These are phyloP conservation scores for Sphecodes monilicornis DNA, from an alignment of 2,888 invertebrate species.

Conservation along the genomic window DNA sequence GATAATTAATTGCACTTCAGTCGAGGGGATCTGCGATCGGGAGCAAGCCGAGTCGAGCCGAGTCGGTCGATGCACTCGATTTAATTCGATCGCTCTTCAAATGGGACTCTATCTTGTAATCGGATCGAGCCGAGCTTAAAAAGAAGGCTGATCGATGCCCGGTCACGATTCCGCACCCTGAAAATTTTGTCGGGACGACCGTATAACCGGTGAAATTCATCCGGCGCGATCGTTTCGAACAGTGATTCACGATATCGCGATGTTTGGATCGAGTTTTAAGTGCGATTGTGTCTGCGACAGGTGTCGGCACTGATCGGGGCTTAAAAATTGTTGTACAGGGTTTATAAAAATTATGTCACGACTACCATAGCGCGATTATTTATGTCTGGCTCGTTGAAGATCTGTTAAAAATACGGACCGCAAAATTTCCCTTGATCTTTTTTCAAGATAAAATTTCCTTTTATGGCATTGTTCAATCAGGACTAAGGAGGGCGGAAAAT, in stretches of 20 bases:
- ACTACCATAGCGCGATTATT: too few relatives aligned
- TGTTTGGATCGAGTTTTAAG: background rate
- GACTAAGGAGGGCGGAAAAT: too few relatives aligned
- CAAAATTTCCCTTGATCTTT: too few relatives aligned
- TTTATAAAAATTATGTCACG: too few relatives aligned
- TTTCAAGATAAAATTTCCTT: too few relatives aligned
- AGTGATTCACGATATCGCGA: background rate
- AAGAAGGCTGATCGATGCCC: conserved; percentile 1
- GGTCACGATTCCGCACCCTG: background rate
- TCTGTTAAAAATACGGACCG: too few relatives aligned
- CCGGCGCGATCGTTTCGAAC: background rate
- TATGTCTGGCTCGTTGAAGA: too few relatives aligned
- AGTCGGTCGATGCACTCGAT: conserved; percentile 67
- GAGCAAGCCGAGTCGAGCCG: conserved; percentile 25
- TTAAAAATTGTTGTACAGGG: too few relatives aligned
- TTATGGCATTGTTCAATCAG: too few relatives aligned
- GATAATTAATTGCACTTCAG: conserved; percentile 71
- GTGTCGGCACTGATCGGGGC: too few relatives aligned
- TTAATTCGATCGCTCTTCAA: conserved; percentile 65
- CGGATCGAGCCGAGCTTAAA: conserved; percentile 4
- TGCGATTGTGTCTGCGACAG: background rate
- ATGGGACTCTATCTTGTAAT: conserved; percentile 20
- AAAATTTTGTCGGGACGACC: background rate
- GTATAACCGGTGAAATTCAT: background rate
- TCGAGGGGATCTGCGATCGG: conserved; percentile 59